Evolutionary conservation across 1,140 invertebrate genomes (phyloP), one percentile per base, ranked within the genome.

Genomic region (Trichonephila inaurata): DNA sequence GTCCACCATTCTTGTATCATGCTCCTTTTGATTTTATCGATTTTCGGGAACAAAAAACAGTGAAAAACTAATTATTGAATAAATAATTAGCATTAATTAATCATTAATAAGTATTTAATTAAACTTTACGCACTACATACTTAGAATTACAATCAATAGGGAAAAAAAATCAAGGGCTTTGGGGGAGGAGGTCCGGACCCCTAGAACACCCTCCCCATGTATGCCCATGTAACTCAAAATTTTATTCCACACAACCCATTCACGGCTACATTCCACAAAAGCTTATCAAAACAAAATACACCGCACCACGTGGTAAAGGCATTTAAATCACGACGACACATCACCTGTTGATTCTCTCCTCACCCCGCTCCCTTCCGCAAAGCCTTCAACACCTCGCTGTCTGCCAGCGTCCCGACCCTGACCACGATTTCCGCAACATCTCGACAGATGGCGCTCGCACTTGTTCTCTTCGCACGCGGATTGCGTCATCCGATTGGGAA

Each of bases 401-500:
- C 72, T 77, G 72, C 14, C 28, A 77, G 18, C 6, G 12, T 77
- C 33, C 18, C 28, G 72, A 77, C 72, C 72, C 18, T 77, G 72
- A 77, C 6, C 18, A 18, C 12, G 10, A 77, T 28, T 77, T 77
- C 72, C 24, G 0, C 28, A 77, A 33, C 28, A 16, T 7, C 18
- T 40, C 72, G 12, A 0, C 14, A 77, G 72, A 77, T 77, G 72
- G 72, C 72, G 33, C 72, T 40, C 62, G 14, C 28, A 40, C 33
- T 72, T 28, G 24, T 8, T 72, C 3, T 33, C 5, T 19, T 77
- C 0, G 4, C 33, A 40, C 28, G 72, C 33, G 18, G 18, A 40
- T 77, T 77, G 72, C 72, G 72, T 77, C 72, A 77, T 77, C 72
- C 72, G 28, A 77, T 77, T 28, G 72, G 28, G 72, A 77, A 40